Evolutionary conservation across 2,888 invertebrate genomes (phyloP).

Genomic region (Lasioglossum pauxillum): DNA sequence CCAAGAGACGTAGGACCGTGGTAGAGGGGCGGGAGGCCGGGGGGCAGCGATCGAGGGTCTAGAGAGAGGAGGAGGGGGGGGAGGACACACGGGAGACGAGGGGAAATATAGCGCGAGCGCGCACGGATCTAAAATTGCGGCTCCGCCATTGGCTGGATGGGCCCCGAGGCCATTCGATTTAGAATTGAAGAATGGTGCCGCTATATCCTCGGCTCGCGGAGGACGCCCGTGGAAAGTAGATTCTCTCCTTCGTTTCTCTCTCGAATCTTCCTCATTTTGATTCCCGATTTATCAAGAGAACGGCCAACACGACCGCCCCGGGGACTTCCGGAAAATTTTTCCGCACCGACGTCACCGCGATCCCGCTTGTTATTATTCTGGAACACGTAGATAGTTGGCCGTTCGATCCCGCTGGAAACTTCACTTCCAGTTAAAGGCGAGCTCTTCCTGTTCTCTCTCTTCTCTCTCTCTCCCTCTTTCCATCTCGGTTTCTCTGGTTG

Average conservation of each 20-base stretch:
- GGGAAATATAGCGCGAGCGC: constrained; percentile 60
- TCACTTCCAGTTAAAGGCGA: not conserved
- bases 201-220: constrained; percentile 68
- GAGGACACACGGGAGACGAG: not conserved
- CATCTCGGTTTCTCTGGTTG: not conserved
- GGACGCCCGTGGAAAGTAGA: constrained; percentile 70
- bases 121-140: constrained; percentile 75
- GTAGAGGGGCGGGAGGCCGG: not conserved
- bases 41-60: not conserved
- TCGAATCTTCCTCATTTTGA: constrained; percentile 59
- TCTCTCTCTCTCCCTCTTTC: not conserved
- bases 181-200: constrained; percentile 81
- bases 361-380: constrained; percentile 39
- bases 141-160: constrained; percentile 77
- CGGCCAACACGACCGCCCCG: constrained; percentile 37
- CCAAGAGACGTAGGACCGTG: constrained; percentile 45
- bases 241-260: constrained; percentile 65
- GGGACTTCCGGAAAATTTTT: constrained; percentile 32
- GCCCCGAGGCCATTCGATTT: constrained; percentile 81
- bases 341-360: constrained; percentile 11
- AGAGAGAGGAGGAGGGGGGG: not conserved
- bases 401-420: not conserved
- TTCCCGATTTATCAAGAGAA: constrained; percentile 56
- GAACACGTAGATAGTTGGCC: not conserved
- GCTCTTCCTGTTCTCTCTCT: not conserved